Percentiles rank a stretch among this genome's conserved stretches.
Evolutionary conservation across 2,797 vertebrate species (phyloP).

Genomic region (Galagoides demidoff): DNA sequence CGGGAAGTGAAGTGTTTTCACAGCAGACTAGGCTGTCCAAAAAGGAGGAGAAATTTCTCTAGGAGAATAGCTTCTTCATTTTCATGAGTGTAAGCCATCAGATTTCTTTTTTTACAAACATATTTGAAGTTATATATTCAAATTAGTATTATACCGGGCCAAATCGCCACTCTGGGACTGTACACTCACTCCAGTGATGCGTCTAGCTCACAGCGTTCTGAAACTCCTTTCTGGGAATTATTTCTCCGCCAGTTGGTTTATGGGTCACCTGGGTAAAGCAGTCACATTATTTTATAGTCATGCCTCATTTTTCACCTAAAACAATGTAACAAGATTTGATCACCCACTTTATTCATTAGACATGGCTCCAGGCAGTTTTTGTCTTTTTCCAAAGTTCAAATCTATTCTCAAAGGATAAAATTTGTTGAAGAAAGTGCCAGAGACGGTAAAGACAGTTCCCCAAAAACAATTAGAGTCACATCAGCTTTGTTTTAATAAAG

Average conservation of each 20-base stretch:
- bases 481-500: conserved; percentile 19
- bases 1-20: background rate
- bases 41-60: background rate
- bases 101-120: conserved; percentile 57
- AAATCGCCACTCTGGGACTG: conserved; percentile 2
- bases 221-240: conserved; percentile 62
- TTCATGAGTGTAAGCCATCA: conserved; percentile 37
- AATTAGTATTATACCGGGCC: conserved; percentile 40
- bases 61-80: conserved; percentile 56
- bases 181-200: background rate
- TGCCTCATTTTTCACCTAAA: conserved; percentile 82
- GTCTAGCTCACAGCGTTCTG: conserved; percentile 5
- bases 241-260: conserved; percentile 69
- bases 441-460: conserved; percentile 31
- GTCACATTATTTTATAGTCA: conserved; percentile 80
- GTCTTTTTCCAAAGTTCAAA: conserved; percentile 78
- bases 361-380: conserved; percentile 66
- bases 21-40: background rate
- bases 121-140: conserved; percentile 62
- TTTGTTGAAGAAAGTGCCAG: conserved; percentile 65
- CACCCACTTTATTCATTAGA: conserved; percentile 79
- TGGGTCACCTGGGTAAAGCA: conserved; percentile 77
- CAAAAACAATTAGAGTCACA: background rate
- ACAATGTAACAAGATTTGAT: conserved; percentile 76
- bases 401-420: conserved; percentile 73